Base-by-base conservation (phyloP, 2,888 invertebrate genomes). In the Cyaniris semiargus region DNA sequence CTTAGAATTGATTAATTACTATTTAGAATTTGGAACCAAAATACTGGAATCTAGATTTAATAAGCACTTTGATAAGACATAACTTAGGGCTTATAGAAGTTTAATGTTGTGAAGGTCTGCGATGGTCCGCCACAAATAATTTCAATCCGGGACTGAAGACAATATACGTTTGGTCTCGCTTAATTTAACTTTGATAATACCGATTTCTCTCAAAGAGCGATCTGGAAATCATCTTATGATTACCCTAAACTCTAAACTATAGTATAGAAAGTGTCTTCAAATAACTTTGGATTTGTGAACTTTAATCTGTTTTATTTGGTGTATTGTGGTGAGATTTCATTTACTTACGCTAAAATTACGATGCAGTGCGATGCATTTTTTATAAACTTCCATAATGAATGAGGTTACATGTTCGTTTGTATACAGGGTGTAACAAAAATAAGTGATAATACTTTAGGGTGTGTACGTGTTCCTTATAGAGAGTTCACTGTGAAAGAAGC, bases 181-280 rank as follows among this genome's bases (percentile, higher is more conserved):
- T 66, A 66, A 66, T 66, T 66, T 66, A 27, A 66, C 66, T 66
- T 66, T 66, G 66, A 66, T 66, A 66, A 66, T 66, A 66, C 27
- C 66, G 66, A 31, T 66, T 66, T 23, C 27, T 66, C 66, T 66
- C 66, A 18, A 31, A 66, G 27, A 27, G 27, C 27, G 66, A 27
- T 66, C 27, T 66, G 6, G 66, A 18, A 15, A 66, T 31, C 6
- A 31, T 27, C 15, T 27, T 27, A 27, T 66, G 66, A 66, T 31
- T 66, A 66, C 27, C 27, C 15, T 31, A 1, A 66, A 18, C 58
- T 58, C n/a, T n/a, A 58, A 58, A 21, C n/a, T 58, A 48, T 48
- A 15, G 48, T 15, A 48, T 48, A 48, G 15, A 48, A 48, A 15
- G 3, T 15, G 4, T 15, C 15, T 48, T 48, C 15, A n/a, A 15